Percentiles rank a stretch among this genome's conserved stretches.
Conservation (phyloP, 2,113 vertebrate species). For the Prionailurus viverrinus region DNA sequence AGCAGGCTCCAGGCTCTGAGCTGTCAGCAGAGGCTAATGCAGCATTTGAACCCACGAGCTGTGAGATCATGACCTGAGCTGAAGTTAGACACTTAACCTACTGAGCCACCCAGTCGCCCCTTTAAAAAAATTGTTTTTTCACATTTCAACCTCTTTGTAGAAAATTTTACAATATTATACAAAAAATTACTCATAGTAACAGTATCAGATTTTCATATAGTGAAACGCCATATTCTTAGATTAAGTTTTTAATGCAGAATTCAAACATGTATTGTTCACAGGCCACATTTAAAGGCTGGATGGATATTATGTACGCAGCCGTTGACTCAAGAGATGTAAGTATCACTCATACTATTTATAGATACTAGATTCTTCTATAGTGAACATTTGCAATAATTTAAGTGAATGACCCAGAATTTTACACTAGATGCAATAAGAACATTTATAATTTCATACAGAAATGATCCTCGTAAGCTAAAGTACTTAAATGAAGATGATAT, state of each 20-base stretch:
- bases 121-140: no score
- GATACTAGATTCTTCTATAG: conserved; percentile 38
- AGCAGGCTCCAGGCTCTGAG: no score
- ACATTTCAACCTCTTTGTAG: conserved; percentile 1
- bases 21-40: no score
- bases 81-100: no score
- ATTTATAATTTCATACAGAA: neutral
- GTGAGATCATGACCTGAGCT: no score
- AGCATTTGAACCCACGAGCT: no score
- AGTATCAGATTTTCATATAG: neutral
- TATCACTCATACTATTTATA: conserved; percentile 62
- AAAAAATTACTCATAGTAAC: conserved; percentile 54
- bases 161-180: conserved; percentile 20
- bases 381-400: conserved; percentile 37
- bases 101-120: no score
- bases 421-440: neutral
- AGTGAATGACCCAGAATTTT: conserved; percentile 6
- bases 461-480: neutral
- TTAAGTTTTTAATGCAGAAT: conserved; percentile 56
- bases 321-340: conserved; percentile 93
- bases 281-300: conserved; percentile 99
- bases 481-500: neutral
- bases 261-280: conserved; percentile 83
- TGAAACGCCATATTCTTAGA: neutral
- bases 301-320: conserved; percentile 98